Conservation (phyloP, 2,113 vertebrate genomes). For the Catharus bicknelli region DNA sequence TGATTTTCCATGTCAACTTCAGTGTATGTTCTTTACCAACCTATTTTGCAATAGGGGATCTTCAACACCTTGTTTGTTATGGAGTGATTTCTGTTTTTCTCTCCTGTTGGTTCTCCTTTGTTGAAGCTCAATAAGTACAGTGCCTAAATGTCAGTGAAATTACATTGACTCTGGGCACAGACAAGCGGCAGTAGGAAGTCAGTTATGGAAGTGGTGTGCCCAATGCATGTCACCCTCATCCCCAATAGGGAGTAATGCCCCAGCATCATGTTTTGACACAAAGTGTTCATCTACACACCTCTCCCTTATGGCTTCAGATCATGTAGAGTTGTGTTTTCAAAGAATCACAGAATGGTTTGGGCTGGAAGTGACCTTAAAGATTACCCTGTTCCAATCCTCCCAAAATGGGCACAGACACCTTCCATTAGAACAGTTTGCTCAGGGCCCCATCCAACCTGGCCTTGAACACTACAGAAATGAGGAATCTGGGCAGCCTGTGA, state of each 20-base stretch:
- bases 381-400: not conserved
- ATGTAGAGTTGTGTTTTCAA: not conserved
- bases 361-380: not conserved
- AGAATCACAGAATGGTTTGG: not conserved
- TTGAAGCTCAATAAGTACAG: not conserved
- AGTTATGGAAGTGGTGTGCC: too few species aligned
- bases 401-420: accelerated
- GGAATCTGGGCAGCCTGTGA: not conserved
- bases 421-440: not conserved
- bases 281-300: not conserved
- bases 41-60: not conserved
- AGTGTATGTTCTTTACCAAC: not conserved
- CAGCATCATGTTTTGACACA: not conserved
- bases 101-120: not conserved
- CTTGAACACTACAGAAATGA: not conserved
- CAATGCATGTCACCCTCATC: not conserved
- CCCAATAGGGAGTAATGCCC: not conserved
- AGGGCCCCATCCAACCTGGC: too few species aligned
- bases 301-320: not conserved
- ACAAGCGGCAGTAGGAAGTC: not conserved
- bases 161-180: not conserved
- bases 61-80: not conserved
- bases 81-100: not conserved
- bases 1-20: not conserved
- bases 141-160: not conserved